Base-by-base conservation (phyloP, 2,888 invertebrate genomes). In the Epinotia ramella region DNA sequence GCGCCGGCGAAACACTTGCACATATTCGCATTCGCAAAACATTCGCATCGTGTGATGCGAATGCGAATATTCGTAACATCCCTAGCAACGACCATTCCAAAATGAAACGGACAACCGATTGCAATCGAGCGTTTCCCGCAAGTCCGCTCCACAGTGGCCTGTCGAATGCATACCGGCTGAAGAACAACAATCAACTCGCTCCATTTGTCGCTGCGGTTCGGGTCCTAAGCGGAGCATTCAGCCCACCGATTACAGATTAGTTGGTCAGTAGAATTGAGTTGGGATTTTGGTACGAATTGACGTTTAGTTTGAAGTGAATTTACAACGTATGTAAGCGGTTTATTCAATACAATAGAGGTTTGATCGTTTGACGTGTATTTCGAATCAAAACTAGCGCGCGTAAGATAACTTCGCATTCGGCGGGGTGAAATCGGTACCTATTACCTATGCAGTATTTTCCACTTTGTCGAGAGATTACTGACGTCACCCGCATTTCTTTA, bases 101-200 rank as follows among this genome's bases (percentile, higher is more conserved):
- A 68, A 56, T 40, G 5, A n/a, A n/a, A n/a, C 53, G 56, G 56
- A 40, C 57, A 13, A 56, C 18, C 40, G 57, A 67, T 67, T 40
- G 80, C 81, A 82, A 78, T 73, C 79, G 53, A 60, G 16, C 70
- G 73, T 74, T 69, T 72, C 86, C 53, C 53, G 83, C 87, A 86
- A 82, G 79, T 80, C 81, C 78, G 80, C 78, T 80, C 80, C 77
- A 80, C 81, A 82, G 80, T 78, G 81, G 80, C 75, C 82, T 84
- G 85, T 85, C 87, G 81, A 81, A 83, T 82, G 81, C 87, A 86
- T 81, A 80, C 83, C 62, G 60, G 68, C 78, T 57, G 68, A 83
- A 84, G 87, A 85, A 83, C 82, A 84, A 82, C 78, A 82, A 84
- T 81, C 81, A 81, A 79, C 53, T 78, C 78, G 82, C 80, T 79